A percentile compares a stretch with the other conserved stretches of the same genome.
Evolutionary conservation across 2,113 vertebrate genomes (phyloP).

Genomic region (Oxyura jamaicensis): DNA sequence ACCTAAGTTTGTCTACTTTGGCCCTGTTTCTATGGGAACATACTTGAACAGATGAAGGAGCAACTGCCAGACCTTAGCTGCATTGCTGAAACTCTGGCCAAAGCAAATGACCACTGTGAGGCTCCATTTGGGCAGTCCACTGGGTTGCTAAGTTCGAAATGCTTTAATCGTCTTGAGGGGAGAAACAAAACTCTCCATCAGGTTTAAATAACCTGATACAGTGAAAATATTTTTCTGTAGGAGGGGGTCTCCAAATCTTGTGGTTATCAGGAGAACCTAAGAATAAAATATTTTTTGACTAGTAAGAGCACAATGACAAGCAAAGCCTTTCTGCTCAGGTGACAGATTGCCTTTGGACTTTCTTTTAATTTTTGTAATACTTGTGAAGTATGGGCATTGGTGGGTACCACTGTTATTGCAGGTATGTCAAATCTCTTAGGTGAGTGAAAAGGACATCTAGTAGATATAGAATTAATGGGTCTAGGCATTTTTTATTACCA

Average conservation of each 20-base stretch:
- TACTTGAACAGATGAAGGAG: background rate
- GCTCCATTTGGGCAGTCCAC: background rate
- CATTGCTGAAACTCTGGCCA: background rate
- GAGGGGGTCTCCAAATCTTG: background rate
- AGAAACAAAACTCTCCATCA: background rate
- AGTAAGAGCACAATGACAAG: background rate
- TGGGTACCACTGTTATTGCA: background rate
- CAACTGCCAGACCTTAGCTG: background rate
- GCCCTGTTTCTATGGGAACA: conserved; percentile 49
- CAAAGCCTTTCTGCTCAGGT: background rate
- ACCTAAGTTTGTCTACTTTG: background rate
- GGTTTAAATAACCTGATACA: background rate
- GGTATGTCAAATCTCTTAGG: background rate
- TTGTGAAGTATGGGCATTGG: background rate
- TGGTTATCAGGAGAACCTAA: background rate
- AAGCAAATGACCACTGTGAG: background rate
- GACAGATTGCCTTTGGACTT: background rate
- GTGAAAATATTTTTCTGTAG: background rate
- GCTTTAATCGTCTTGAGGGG: background rate
- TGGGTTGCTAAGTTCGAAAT: background rate
- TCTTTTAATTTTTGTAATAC: background rate
- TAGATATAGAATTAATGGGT: background rate
- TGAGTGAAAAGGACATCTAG: background rate
- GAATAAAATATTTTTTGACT: background rate
- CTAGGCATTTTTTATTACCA: background rate